Evolutionary conservation across 2,888 invertebrate genomes (phyloP).

Genomic region (Melanophora roralis): DNA sequence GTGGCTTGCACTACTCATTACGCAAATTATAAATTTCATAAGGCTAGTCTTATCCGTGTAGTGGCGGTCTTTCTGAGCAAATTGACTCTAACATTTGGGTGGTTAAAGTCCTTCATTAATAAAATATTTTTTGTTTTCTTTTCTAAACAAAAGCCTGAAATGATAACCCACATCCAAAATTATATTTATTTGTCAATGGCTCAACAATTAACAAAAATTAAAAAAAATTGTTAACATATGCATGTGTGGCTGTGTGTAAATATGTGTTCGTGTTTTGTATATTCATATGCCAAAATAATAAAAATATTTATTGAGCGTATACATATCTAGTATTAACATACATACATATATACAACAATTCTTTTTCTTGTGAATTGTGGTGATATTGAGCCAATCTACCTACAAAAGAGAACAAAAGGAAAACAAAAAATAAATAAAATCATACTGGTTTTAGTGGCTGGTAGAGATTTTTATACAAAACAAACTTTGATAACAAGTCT

Average conservation of each 20-base stretch:
- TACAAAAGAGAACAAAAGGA: not conserved
- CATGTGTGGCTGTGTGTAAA: not conserved
- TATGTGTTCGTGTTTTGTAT: not conserved
- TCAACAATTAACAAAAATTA: slow-evolving; percentile 32
- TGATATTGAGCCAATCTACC: slow-evolving; percentile 37
- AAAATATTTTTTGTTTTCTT: not conserved
- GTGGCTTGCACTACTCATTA: no score
- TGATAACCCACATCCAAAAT: slow-evolving; percentile 30
- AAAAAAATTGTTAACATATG: not conserved
- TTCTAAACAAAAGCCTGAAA: not conserved
- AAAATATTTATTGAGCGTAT: slow-evolving; percentile 32
- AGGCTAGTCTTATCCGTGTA: no score
- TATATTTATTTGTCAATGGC: slow-evolving; percentile 21
- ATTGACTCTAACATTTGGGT: no score
- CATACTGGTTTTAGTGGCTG: slow-evolving; percentile 55
- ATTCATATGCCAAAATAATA: not conserved
- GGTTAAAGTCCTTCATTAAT: no score
- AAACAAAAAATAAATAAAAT: not conserved
- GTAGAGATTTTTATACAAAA: slow-evolving; percentile 40
- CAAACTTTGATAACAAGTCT: slow-evolving; percentile 28
- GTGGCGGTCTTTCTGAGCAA: no score
- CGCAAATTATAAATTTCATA: no score
- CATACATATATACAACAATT: slow-evolving; percentile 38
- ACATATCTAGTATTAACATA: no score
- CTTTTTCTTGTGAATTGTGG: slow-evolving; percentile 13